Evolutionary conservation across 1,140 invertebrate genomes (phyloP).

Genomic region (Tyrophagus putrescentiae): DNA sequence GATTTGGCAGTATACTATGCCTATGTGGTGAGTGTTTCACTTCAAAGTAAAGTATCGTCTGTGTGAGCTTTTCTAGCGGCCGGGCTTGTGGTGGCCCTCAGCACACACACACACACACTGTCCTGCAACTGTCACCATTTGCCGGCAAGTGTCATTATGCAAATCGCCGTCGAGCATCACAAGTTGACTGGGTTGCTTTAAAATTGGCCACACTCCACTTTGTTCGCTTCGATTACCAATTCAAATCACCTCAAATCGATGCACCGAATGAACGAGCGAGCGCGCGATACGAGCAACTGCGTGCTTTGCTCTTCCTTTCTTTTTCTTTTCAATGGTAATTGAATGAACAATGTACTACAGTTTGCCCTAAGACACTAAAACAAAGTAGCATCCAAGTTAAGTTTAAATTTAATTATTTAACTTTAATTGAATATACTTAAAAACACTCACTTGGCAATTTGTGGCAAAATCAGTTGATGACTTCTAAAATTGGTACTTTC

Average conservation of each 20-base stretch:
- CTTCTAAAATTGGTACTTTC: no score
- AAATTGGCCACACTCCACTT: conserved; percentile 6
- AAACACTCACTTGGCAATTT: no score
- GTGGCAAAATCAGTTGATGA: no score
- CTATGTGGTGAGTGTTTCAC: not conserved
- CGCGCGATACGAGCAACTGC: no score
- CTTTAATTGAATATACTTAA: not conserved
- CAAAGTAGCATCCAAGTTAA: conserved; percentile 1
- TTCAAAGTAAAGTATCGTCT: no score
- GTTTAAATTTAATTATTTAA: conserved; percentile 7
- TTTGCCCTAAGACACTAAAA: not conserved
- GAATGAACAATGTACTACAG: no score
- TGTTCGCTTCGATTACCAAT: conserved; percentile 10
- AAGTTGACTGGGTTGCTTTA: not conserved
- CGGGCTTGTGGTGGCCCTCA: not conserved
- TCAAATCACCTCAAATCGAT: conserved; percentile 7
- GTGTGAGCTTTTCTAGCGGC: no score
- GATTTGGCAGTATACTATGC: not conserved
- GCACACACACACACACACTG: no score
- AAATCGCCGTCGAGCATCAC: not conserved
- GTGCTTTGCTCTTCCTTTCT: no score
- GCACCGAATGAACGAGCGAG: no score
- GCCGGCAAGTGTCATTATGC: conserved; percentile 13
- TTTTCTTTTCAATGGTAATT: no score
- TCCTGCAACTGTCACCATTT: no score